phyloP scores from a whole-genome alignment of 2,888 invertebrate species.

The Pterobdella sp. region DNA sequence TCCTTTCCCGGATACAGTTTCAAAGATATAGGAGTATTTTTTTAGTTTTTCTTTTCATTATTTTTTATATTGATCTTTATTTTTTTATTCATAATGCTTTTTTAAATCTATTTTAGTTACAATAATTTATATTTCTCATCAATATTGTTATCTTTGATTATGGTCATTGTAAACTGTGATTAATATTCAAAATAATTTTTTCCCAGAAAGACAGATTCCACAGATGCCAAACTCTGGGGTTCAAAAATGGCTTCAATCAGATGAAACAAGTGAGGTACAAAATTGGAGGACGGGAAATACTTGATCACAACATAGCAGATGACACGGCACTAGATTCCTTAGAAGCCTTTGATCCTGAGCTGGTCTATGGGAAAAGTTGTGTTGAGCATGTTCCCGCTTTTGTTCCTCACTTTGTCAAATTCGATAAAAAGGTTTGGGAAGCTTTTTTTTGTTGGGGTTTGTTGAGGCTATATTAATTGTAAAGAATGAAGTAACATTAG shows the following conservation, averaged over 20 bases:
- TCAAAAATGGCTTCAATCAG: slow-evolving; percentile 12
- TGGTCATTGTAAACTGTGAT: not conserved
- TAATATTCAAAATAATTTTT: not conserved
- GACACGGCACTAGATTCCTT: slow-evolving; percentile 50
- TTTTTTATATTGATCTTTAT: not conserved
- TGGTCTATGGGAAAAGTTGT: slow-evolving; percentile 51
- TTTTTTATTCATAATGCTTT: not conserved
- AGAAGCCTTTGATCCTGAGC: slow-evolving; percentile 50
- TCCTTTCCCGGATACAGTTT: slow-evolving; percentile 21
- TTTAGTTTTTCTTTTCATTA: not conserved
- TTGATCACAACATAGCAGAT: slow-evolving; percentile 21
- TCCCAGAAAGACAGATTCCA: slow-evolving; percentile 20
- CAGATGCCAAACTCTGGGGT: slow-evolving; percentile 25
- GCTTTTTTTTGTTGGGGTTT: not conserved
- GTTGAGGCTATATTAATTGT: too few species aligned
- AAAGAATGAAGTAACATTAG: too few species aligned
- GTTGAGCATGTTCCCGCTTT: not conserved
- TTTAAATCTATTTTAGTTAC: too few species aligned
- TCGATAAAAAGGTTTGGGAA: slow-evolving; percentile 23
- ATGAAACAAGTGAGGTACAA: slow-evolving; percentile 16
- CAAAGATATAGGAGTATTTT: slow-evolving; percentile 17
- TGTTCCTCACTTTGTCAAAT: slow-evolving; percentile 24
- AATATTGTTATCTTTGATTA: too few species aligned
- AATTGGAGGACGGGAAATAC: slow-evolving; percentile 23
- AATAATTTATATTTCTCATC: too few species aligned